phyloP scores from a whole-genome alignment of 2,888 invertebrate genomes.

The Cheiracanthium punctorium region DNA sequence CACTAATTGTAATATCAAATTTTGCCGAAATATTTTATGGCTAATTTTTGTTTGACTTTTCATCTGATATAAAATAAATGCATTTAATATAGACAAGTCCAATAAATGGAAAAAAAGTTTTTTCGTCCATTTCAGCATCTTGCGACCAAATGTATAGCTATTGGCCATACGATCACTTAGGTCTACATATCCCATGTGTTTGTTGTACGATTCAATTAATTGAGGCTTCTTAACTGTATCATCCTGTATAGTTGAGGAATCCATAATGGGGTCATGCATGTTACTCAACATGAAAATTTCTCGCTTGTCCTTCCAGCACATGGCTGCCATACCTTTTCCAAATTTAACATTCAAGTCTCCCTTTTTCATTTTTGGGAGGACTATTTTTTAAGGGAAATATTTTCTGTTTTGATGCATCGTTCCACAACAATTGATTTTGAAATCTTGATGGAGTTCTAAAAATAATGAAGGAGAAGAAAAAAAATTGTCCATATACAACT shows the following conservation, averaged over 20 bases:
- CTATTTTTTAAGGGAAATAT: slow-evolving; percentile 4
- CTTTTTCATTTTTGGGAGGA: background rate
- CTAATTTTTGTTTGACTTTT: no score
- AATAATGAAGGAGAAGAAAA: slow-evolving; percentile 22
- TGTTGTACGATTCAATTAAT: background rate
- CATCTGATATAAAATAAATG: background rate
- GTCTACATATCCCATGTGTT: slow-evolving; percentile 32
- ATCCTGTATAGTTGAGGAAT: no score
- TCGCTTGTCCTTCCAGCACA: slow-evolving; percentile 18
- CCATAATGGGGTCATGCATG: slow-evolving; percentile 8
- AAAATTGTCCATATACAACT: slow-evolving; percentile 33
- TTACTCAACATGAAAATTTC: slow-evolving; percentile 17
- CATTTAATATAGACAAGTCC: slow-evolving; percentile 8
- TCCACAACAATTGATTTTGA: slow-evolving; percentile 11
- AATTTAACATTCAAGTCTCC: background rate
- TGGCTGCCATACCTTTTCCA: slow-evolving; percentile 15
- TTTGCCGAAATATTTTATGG: no score
- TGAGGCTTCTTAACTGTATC: background rate
- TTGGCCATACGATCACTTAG: slow-evolving; percentile 34
- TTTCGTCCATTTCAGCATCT: slow-evolving; percentile 31
- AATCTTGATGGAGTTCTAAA: background rate
- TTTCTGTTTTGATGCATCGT: slow-evolving; percentile 21
- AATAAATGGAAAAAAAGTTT: slow-evolving; percentile 32
- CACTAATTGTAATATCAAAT: no score
- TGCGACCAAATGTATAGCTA: slow-evolving; percentile 15